These are phyloP conservation scores for Irena cyanogastra DNA, from an alignment of 2,113 vertebrate genomes.

Conservation along the genomic window DNA sequence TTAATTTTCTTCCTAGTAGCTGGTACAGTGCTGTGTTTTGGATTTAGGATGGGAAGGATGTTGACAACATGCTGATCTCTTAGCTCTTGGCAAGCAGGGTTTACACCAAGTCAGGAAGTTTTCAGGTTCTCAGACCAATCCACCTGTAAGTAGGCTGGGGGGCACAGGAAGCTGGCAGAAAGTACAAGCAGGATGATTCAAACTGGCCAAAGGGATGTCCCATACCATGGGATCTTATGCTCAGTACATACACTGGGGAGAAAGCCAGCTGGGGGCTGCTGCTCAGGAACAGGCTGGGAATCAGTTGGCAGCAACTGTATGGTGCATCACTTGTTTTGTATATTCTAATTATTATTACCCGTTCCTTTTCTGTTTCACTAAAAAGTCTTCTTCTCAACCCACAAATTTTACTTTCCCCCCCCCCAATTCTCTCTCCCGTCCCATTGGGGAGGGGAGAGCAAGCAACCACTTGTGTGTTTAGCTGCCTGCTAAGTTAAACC, in stretches of 20 bases:
- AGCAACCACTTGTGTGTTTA: neutral
- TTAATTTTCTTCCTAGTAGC: neutral
- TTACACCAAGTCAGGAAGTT: neutral
- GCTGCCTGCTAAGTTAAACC: neutral
- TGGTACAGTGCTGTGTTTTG: neutral
- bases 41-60: neutral
- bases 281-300: neutral
- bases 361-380: neutral
- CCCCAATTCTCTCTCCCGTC: neutral
- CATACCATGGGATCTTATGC: neutral
- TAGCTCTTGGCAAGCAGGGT: neutral
- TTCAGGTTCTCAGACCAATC: neutral
- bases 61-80: neutral
- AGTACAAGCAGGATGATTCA: neutral
- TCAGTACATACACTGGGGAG: neutral
- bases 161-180: neutral
- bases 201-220: neutral
- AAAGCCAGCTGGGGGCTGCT: neutral
- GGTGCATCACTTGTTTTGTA: neutral
- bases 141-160: neutral
- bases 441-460: fast-evolving
- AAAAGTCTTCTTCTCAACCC: neutral
- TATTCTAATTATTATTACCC: neutral
- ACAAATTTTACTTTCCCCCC: fast-evolving
- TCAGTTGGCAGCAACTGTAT: neutral